Conservation (phyloP, 2,888 invertebrate species). For the Papilio demoleus region DNA sequence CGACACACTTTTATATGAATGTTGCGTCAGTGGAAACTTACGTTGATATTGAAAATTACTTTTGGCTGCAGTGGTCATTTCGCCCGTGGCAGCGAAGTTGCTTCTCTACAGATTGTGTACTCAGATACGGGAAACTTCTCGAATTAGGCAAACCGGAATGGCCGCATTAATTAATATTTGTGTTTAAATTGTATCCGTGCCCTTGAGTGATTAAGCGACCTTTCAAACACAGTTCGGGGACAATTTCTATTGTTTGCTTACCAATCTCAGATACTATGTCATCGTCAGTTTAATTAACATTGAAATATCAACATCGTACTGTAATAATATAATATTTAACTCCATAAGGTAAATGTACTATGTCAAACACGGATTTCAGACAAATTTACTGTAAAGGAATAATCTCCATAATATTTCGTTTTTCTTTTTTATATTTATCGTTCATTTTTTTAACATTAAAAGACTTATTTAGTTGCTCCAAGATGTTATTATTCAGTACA, state of each 20-base stretch:
- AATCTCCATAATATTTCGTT: too few relatives aligned
- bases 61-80: constrained; percentile 26
- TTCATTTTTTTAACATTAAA: too few relatives aligned
- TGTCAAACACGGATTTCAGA: too few relatives aligned
- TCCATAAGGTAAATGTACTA: too few relatives aligned
- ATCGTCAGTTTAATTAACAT: constrained; percentile 56
- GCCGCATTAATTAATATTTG: constrained; percentile 81
- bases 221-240: constrained; percentile 74
- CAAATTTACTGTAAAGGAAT: too few relatives aligned
- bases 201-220: constrained; percentile 79
- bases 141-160: constrained; percentile 77
- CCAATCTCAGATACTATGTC: constrained; percentile 57
- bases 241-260: constrained; percentile 70
- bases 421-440: too few relatives aligned
- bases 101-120: constrained; percentile 77
- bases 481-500: too few relatives aligned
- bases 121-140: constrained; percentile 77
- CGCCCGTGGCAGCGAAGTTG: constrained; percentile 49
- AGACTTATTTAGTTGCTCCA: too few relatives aligned
- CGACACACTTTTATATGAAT: too few relatives aligned
- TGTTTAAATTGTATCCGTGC: constrained; percentile 77
- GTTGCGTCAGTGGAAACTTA: background rate
- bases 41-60: background rate
- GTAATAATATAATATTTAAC: too few relatives aligned
- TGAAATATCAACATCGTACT: constrained; percentile 33